A percentile compares a stretch with the other conserved stretches of the same genome.
These are phyloP conservation scores for Dascyllus trimaculatus DNA, from an alignment of 2,113 vertebrate genomes.

Conservation along the genomic window DNA sequence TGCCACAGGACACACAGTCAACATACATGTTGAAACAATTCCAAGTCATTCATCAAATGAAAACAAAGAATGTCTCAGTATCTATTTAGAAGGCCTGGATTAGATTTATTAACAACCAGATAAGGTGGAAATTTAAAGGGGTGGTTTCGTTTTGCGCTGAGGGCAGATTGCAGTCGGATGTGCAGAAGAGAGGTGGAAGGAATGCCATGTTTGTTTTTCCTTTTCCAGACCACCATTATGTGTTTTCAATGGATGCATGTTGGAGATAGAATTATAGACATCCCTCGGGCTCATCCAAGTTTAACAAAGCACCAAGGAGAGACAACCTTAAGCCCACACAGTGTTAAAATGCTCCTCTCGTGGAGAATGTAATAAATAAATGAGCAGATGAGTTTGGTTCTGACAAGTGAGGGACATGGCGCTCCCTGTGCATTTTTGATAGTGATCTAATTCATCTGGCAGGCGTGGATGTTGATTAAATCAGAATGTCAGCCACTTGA, in stretches of 20 bases:
- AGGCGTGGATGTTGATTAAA: slow-evolving; percentile 88
- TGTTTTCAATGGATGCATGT: slow-evolving; percentile 67
- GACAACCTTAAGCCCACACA: slow-evolving; percentile 63
- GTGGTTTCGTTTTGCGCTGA: slow-evolving; percentile 18
- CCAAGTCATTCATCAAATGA: slow-evolving; percentile 34
- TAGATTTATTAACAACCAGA: slow-evolving; percentile 50
- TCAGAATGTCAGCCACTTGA: slow-evolving; percentile 88
- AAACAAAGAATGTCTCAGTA: slow-evolving; percentile 43
- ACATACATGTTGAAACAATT: slow-evolving; percentile 55
- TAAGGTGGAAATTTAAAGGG: slow-evolving; percentile 49
- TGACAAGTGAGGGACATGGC: slow-evolving; percentile 86
- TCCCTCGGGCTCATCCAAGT: slow-evolving; percentile 71
- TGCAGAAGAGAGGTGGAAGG: slow-evolving; percentile 43
- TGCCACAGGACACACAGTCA: slow-evolving; percentile 27
- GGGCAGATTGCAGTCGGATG: slow-evolving; percentile 28
- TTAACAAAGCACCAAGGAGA: slow-evolving; percentile 71
- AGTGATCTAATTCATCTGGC: slow-evolving; percentile 88
- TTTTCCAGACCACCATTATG: slow-evolving; percentile 63
- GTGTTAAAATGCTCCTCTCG: slow-evolving; percentile 61
- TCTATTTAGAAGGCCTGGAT: slow-evolving; percentile 5
- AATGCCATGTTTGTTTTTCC: slow-evolving; percentile 72
- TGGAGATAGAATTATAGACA: slow-evolving; percentile 56
- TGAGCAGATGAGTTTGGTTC: slow-evolving; percentile 83
- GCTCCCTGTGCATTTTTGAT: slow-evolving; percentile 87
- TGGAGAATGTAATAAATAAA: slow-evolving; percentile 83